Percentiles rank a stretch among this genome's conserved stretches.
Conservation (phyloP, 2,797 vertebrate species). For the Gobio occitaniae region DNA sequence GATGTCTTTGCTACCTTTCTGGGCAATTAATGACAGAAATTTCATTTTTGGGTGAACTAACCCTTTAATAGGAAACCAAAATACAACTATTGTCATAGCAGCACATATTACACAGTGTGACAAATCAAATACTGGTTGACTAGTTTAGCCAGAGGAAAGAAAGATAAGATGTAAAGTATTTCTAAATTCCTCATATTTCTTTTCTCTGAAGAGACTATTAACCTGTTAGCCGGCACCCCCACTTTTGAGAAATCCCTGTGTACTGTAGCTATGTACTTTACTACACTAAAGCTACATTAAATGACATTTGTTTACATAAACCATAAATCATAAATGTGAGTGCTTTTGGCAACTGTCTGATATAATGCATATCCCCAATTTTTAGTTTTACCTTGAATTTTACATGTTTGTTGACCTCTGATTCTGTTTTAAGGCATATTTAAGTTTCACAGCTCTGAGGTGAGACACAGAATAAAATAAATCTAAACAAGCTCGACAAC, state of each 20-base stretch:
- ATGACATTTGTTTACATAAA: background rate
- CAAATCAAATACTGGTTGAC: background rate
- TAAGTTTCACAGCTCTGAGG: background rate
- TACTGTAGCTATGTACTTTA: too few relatives aligned
- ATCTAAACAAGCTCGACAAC: slow-evolving; percentile 28
- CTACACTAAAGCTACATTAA: background rate
- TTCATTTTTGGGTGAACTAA: background rate
- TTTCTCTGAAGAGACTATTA: background rate
- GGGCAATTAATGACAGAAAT: background rate
- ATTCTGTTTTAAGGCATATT: background rate
- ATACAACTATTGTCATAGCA: background rate
- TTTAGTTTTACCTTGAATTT: background rate
- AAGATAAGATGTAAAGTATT: too few relatives aligned
- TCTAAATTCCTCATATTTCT: background rate
- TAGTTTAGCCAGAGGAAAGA: too few relatives aligned
- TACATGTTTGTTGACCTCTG: too few relatives aligned
- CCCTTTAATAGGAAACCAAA: background rate
- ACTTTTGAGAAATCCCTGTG: too few relatives aligned
- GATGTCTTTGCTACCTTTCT: background rate
- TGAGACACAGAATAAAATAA: slow-evolving; percentile 10
- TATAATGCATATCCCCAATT: background rate
- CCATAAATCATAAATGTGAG: background rate
- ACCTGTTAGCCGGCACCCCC: too few relatives aligned
- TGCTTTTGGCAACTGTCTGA: background rate
- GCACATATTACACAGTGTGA: background rate